Percentiles rank a stretch among this genome's conserved stretches.
Evolutionary conservation across 2,888 invertebrate species (phyloP).

Genomic region (Prenolepis imparis): DNA sequence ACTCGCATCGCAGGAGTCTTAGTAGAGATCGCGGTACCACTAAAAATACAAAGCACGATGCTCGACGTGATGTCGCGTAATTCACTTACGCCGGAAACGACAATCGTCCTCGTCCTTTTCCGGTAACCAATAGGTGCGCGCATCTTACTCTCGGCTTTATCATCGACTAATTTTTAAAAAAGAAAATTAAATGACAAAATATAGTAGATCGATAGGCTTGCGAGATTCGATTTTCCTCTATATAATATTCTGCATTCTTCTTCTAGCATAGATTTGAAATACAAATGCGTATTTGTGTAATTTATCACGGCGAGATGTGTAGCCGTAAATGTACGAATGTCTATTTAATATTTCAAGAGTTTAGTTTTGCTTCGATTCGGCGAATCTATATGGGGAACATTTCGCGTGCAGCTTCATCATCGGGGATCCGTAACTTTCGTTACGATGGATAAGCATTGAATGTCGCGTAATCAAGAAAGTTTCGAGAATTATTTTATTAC

Average conservation of each 20-base stretch:
- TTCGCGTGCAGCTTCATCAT: slow-evolving; percentile 33
- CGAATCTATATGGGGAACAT: background rate
- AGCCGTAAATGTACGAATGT: background rate
- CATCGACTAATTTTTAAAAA: slow-evolving; percentile 13
- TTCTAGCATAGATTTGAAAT: background rate
- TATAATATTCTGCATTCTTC: background rate
- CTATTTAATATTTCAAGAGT: slow-evolving; percentile 22
- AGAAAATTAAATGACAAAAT: slow-evolving; percentile 5
- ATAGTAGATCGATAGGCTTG: slow-evolving; percentile 17
- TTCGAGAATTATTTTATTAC: slow-evolving; percentile 44
- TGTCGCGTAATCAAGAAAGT: slow-evolving; percentile 49
- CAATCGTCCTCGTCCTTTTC: background rate
- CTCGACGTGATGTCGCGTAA: slow-evolving; percentile 1
- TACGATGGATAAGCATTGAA: slow-evolving; percentile 7
- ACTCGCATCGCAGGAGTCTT: background rate
- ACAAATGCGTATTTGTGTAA: background rate
- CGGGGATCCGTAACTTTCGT: slow-evolving; percentile 29
- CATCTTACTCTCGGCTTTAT: slow-evolving; percentile 28
- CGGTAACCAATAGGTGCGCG: slow-evolving; percentile 30
- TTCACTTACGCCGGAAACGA: slow-evolving; percentile 8
- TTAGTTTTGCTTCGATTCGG: background rate
- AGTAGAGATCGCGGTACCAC: slow-evolving; percentile 1
- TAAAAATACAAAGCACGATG: slow-evolving; percentile 48
- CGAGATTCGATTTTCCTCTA: slow-evolving; percentile 22
- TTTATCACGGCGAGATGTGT: background rate